These are phyloP conservation scores for Apocheima hispidaria DNA, from an alignment of 2,888 invertebrate species.

Conservation along the genomic window DNA sequence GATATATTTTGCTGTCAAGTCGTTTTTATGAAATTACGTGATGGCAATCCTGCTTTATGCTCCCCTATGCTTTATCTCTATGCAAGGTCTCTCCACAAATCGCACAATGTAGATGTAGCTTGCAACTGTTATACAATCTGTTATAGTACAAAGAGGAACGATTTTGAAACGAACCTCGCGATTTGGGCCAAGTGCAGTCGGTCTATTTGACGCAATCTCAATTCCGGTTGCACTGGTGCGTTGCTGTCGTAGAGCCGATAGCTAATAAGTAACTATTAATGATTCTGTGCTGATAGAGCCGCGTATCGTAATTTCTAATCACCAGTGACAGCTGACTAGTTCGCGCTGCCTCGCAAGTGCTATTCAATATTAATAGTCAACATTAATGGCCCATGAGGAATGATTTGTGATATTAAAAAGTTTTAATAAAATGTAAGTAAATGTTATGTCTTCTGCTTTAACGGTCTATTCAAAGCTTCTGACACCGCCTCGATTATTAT, in stretches of 20 bases:
- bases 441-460: neutral
- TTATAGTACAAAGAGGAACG: constrained; percentile 58
- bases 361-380: constrained; percentile 12
- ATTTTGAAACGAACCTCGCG: constrained; percentile 74
- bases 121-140: neutral
- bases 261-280: neutral
- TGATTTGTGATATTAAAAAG: constrained; percentile 22
- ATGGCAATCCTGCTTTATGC: no score
- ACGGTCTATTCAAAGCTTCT: neutral
- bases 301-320: constrained; percentile 39
- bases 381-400: constrained; percentile 29
- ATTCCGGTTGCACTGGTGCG: constrained; percentile 46
- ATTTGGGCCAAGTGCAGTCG: constrained; percentile 80
- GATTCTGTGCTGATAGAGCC: constrained; percentile 14
- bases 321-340: constrained; percentile 42
- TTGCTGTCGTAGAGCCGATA: constrained; percentile 22
- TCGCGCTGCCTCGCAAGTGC: constrained; percentile 29
- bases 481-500: neutral
- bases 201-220: constrained; percentile 66
- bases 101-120: constrained; percentile 38
- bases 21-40: neutral
- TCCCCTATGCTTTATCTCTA: constrained; percentile 43
- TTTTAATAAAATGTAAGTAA: constrained; percentile 1
- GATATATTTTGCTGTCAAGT: neutral
- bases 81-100: constrained; percentile 42